Evolutionary conservation across 2,113 vertebrate genomes (phyloP), one percentile per base, ranked within the genome.

Genomic region (Pachypanchax playfairii): DNA sequence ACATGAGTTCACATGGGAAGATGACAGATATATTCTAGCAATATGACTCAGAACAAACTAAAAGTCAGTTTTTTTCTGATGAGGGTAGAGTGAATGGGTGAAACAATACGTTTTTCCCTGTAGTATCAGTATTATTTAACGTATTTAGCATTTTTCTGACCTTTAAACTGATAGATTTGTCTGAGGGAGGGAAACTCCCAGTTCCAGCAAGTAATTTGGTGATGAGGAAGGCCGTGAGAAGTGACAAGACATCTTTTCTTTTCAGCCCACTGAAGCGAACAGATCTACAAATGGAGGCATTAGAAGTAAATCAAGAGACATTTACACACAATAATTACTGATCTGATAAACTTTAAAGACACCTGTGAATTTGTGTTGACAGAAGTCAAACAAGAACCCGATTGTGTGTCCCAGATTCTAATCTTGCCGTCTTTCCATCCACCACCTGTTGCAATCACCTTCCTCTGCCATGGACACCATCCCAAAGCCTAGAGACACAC

Each of bases 391-490:
- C 87, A 91, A 33, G 84, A 85, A 36, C 83, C 88, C 20, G 22
- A 47, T 18, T 82, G 84, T 55, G 86, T 68, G 51, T 93, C 89
- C 90, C 94, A 94, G 66, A 94, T 79, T 70, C 47, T 73, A 62
- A 95, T 85, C 73, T 80, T 42, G 41, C 91, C 90, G 33, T 96
- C 93, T 48, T 88, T 85, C 88, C 90, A 92, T 35, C 93, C 92
- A 13, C 91, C 92, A 46, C 92, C 91, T 4, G 92, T 83, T 50
- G 90, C 91, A 57, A 94, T 89, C 31, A 83, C 52, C 21, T 83
- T 48, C 39, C 83, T 73, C 73, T 91, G 88, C 93, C 94, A 95
- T 46, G 93, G 89, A 82, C 92, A 92, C 91, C 93, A 95, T 31
- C 80, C 89, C 74, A 93, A 65, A 10, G 92, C 91, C 92, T 93